phyloP scores from a whole-genome alignment of 64 coral and sea anemone genomes.

The Pachyseris speciosa region DNA sequence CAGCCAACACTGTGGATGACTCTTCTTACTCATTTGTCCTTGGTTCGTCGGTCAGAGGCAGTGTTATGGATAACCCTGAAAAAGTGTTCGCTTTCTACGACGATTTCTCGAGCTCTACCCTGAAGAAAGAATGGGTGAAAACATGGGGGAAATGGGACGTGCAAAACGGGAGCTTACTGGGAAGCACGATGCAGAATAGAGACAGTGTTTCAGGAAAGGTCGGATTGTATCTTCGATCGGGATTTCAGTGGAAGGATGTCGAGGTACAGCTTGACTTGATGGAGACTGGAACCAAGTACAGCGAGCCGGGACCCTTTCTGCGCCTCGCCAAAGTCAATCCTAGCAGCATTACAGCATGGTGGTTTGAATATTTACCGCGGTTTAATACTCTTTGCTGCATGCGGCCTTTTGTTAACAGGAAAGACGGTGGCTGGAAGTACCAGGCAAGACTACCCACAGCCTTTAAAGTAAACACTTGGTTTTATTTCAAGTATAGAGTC shows the following conservation, averaged over 20 bases:
- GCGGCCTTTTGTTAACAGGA: conserved; percentile 3
- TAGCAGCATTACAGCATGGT: conserved; percentile 41
- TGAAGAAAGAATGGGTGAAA: too few species aligned
- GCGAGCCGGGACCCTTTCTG: conserved; percentile 33
- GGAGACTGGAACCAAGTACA: too few species aligned
- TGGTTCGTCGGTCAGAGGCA: not conserved
- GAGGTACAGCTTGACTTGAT: conserved; percentile 13
- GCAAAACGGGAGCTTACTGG: not conserved
- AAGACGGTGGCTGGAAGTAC: too few species aligned
- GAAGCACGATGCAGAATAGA: not conserved
- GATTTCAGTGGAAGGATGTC: not conserved
- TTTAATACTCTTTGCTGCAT: not conserved
- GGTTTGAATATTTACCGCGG: conserved; percentile 20
- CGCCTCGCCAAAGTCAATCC: not conserved
- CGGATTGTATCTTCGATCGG: not conserved
- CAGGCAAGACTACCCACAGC: too few species aligned
- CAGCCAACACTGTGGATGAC: too few species aligned
- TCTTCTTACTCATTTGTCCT: too few species aligned
- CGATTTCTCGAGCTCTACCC: not conserved
- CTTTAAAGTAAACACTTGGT: conserved; percentile 31
- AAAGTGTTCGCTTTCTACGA: conserved; percentile 1
- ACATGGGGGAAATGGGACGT: too few species aligned
- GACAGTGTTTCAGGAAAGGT: not conserved
- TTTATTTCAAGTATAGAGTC: conserved; percentile 47
- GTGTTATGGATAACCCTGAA: not conserved